phyloP scores from a whole-genome alignment of 2,888 invertebrate genomes.

The Troides aeacus region DNA sequence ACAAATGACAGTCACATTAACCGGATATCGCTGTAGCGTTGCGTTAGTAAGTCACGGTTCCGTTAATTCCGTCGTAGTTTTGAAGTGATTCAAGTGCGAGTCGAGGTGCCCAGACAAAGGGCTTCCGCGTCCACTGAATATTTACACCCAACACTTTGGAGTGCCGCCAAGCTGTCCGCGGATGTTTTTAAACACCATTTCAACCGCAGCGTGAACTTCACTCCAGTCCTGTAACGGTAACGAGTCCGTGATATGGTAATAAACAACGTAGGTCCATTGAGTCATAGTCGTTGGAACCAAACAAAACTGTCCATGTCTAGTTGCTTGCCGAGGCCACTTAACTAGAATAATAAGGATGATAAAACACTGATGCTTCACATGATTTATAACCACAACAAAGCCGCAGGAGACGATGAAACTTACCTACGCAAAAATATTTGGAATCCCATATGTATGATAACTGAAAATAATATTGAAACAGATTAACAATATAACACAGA shows the following conservation, averaged over 20 bases:
- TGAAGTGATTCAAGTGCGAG: slow-evolving; percentile 1
- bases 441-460: no score
- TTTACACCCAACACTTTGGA: slow-evolving; percentile 16
- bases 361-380: no score
- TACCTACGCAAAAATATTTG: no score
- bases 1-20: not conserved
- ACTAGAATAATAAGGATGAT: no score
- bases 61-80: slow-evolving; percentile 4
- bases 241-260: not conserved
- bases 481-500: no score
- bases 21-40: not conserved
- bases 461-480: no score
- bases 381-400: no score
- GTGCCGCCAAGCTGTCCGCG: slow-evolving; percentile 10
- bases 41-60: slow-evolving; percentile 5
- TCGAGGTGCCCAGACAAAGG: slow-evolving; percentile 21
- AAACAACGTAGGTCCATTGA: no score
- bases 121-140: slow-evolving; percentile 18
- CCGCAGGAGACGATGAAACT: no score
- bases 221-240: not conserved
- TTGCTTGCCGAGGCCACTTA: no score
- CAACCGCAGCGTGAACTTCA: slow-evolving; percentile 9
- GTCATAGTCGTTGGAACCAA: no score
- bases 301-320: no score
- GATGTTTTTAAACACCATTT: slow-evolving; percentile 14